Base-by-base conservation (phyloP, 2,797 vertebrate genomes). In the Acanthurus leucopareius region DNA sequence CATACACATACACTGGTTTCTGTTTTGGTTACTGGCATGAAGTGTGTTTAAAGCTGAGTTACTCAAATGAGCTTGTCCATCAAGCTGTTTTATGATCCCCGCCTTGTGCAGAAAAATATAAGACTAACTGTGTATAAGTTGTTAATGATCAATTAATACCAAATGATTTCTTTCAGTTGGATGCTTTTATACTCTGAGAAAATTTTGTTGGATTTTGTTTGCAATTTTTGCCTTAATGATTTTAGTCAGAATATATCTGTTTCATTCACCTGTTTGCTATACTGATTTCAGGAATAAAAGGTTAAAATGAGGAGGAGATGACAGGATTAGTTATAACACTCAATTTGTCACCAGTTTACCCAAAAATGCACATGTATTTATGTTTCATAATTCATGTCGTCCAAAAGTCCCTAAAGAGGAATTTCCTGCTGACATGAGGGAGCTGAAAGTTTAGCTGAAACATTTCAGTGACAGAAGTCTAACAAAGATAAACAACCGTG, bases 401-500 rank as follows among this genome's bases (percentile, higher is more conserved):
- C 57, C 66, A 73, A 66, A 73, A 63, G 52, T 45, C 28, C 79
- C 48, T 58, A 63, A 82, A 74, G 65, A 78, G 38, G n/a, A 53
- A 28, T 75, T 79, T 68, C 28, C 17, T 56, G 22, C 44, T n/a
- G 73, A 73, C 38, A 20, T 13, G 32, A 75, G 28, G 53, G 60
- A 22, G 48, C 1, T 22, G 45, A 53, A 62, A 68, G 79, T 77
- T 86, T 53, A 78, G 68, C 68, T 64, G 77, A 47, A 79, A 70
- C 58, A 56, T 68, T 62, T 74, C 61, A 68, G 56, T 76, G 71
- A 35, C 32, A 44, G 19, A 38, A 38, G 54, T 51, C 17, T 57
- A 19, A 22, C 4, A 38, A 42, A 38, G 42, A 17, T 80, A 85
- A 82, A 90, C 84, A 83, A n/a, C 17, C 19, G 56, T 25, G 60